Evolutionary conservation across 2,797 vertebrate species (phyloP).

Genomic region (Anolis apletophallus): DNA sequence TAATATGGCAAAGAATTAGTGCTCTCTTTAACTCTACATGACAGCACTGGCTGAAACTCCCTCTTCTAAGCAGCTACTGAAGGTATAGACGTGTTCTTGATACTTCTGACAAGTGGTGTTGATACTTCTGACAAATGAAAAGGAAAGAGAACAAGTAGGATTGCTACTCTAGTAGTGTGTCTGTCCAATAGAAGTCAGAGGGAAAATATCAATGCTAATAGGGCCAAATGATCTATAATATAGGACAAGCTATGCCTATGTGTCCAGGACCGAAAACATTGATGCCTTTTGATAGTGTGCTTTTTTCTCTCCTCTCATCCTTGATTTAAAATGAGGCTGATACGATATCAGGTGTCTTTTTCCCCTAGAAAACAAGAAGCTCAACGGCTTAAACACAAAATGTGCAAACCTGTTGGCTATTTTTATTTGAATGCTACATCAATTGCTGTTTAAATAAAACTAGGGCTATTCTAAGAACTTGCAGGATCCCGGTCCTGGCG

Average conservation of each 20-base stretch:
- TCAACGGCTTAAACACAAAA: neutral
- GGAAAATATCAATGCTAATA: neutral
- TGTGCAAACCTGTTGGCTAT: neutral
- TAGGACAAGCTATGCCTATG: neutral
- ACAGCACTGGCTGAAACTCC: neutral
- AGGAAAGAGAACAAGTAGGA: neutral
- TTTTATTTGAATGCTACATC: neutral
- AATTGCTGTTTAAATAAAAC: neutral
- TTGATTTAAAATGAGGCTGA: conserved; percentile 14
- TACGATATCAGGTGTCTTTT: neutral
- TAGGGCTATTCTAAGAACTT: neutral
- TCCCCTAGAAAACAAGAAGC: conserved; percentile 33
- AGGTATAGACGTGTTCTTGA: neutral
- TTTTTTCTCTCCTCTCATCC: neutral
- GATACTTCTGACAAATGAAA: rapidly evolving
- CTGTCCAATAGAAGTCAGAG: neutral
- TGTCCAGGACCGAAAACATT: neutral
- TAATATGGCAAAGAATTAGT: neutral
- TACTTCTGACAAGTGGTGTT: neutral
- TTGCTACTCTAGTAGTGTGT: neutral
- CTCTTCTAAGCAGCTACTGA: neutral
- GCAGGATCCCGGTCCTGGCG: rapidly evolving
- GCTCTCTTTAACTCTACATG: neutral
- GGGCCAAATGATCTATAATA: neutral
- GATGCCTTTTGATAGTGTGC: rapidly evolving